Evolutionary conservation across 2,797 vertebrate genomes (phyloP).

Genomic region (Sternarchorhynchus goeldii): DNA sequence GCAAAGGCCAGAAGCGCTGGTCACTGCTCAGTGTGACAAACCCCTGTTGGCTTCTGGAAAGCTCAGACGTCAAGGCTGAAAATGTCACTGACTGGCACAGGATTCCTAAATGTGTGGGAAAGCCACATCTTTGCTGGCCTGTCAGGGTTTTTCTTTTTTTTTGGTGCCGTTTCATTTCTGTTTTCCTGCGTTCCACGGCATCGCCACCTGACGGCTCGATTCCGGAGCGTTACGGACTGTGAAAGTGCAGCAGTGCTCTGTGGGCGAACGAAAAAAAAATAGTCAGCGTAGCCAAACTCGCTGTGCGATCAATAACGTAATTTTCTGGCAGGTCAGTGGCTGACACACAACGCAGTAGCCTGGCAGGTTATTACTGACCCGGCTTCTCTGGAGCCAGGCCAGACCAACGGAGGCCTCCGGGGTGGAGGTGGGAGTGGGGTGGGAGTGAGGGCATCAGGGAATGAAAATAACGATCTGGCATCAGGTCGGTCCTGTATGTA

Average conservation of each 20-base stretch:
- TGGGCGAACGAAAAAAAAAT: neutral
- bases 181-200: slow-evolving; percentile 47
- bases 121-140: neutral
- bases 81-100: slow-evolving; percentile 29
- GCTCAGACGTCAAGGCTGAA: slow-evolving; percentile 19
- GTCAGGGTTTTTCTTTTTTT: neutral
- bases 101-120: neutral
- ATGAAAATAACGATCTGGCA: neutral
- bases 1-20: slow-evolving; percentile 23
- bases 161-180: slow-evolving; percentile 12
- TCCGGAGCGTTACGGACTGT: slow-evolving; percentile 9
- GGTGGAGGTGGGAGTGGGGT: neutral
- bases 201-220: neutral
- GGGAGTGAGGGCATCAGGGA: no score
- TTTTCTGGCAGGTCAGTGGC: slow-evolving; percentile 50
- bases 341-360: slow-evolving; percentile 20
- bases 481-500: no score
- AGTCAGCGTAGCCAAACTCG: slow-evolving; percentile 31
- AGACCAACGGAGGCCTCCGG: slow-evolving; percentile 1
- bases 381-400: slow-evolving; percentile 14
- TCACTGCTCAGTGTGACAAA: slow-evolving; percentile 29
- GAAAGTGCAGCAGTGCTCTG: slow-evolving; percentile 26
- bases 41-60: slow-evolving; percentile 22
- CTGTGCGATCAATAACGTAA: slow-evolving; percentile 50
- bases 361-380: slow-evolving; percentile 39